Base-by-base conservation (phyloP, 2,797 vertebrate species). In the Hafferia zeledoni region DNA sequence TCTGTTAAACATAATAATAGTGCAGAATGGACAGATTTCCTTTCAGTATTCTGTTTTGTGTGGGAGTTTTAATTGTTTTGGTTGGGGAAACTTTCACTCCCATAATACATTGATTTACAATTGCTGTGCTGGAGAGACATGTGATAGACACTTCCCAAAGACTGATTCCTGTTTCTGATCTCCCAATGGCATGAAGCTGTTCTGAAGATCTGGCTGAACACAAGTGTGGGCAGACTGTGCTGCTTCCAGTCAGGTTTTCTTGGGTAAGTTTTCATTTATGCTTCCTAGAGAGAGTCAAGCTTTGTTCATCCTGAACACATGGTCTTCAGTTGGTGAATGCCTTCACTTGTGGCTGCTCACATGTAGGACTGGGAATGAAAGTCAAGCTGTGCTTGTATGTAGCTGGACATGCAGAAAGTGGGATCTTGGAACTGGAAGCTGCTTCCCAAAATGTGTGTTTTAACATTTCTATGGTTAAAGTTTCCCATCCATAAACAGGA, bases 11-110 rank as follows among this genome's bases (percentile, higher is more conserved):
- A 78, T 60, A 95, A 72, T 83, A 92, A 79, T 39, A 83, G 63
- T 31, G 47, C 79, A 80, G 71, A 94, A 93, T 17, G 52, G 89
- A 70, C 87, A 89, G 47, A 84, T 92, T 90, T 94, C 77, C 74
- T 94, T 91, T 70, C 59, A 72, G 52, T 31, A 25, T 95, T 93
- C 90, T 91, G 72, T 95, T 96, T 94, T 76, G 90, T 79, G 47
- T 60, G 86, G 47, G 37, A 74, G 44, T 47, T 94, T 92, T 59
- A 95, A 74, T 80, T 82, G 74, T 84, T 86, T 88, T 82, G 90
- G 55, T 94, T 37, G 67, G 30, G 64, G 70, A 44, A 95, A 67
- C 55, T 91, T 79, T 86, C 61, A 33, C 69, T 88, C 77, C 59
- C 2, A 0, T 70, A 69, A 69, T 13, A 70, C 60, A 67, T 44